Conservation (phyloP, 2,888 invertebrate genomes). For the Luperina nickerlii region DNA sequence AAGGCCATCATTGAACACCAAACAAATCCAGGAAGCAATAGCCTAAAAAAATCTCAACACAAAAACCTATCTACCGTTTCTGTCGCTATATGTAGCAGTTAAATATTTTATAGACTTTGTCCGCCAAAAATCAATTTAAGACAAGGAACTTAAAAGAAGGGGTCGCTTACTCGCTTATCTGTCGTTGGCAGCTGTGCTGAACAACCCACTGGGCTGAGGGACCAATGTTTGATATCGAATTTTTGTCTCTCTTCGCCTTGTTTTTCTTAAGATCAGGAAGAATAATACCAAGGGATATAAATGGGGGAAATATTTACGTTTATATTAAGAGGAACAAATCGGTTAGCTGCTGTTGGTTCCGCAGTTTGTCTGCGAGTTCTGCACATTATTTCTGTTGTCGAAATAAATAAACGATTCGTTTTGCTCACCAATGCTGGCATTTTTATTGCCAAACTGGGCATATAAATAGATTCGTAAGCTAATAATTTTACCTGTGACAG, state of each 20-base stretch:
- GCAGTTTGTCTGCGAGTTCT: background rate
- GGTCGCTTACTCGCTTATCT: slow-evolving; percentile 87
- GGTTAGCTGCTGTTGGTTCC: background rate
- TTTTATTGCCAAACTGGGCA: no score
- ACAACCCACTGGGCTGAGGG: slow-evolving; percentile 74
- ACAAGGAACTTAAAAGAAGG: slow-evolving; percentile 82
- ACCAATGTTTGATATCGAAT: slow-evolving; percentile 58
- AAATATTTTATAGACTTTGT: slow-evolving; percentile 82
- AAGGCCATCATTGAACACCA: background rate
- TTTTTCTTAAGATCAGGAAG: slow-evolving; percentile 42
- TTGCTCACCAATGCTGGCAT: no score
- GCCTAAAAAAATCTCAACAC: background rate
- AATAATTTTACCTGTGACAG: no score
- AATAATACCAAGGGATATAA: slow-evolving; percentile 40
- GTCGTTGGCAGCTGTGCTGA: slow-evolving; percentile 79
- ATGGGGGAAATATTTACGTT: slow-evolving; percentile 26
- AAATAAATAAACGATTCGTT: no score
- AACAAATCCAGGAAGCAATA: background rate
- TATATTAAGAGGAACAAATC: slow-evolving; percentile 11
- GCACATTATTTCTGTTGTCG: background rate
- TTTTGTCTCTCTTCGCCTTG: slow-evolving; percentile 42
- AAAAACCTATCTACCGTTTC: slow-evolving; percentile 23
- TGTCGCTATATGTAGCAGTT: slow-evolving; percentile 70
- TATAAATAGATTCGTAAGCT: no score
- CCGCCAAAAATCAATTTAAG: slow-evolving; percentile 84